Base-by-base conservation (phyloP, 2,888 invertebrate species). In the Molorchus minor region DNA sequence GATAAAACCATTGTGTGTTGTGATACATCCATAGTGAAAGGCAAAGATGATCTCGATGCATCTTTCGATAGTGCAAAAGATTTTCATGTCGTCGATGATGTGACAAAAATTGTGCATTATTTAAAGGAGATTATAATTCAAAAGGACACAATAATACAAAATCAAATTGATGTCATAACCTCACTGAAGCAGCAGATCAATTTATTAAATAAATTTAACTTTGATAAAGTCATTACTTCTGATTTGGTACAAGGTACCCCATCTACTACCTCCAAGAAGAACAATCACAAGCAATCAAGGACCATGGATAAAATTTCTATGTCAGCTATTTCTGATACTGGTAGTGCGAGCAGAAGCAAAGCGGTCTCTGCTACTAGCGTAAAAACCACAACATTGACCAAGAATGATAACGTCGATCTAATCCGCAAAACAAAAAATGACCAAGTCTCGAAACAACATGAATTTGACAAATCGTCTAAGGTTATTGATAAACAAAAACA, bases 1-100 rank as follows among this genome's bases (percentile, higher is more conserved):
- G 41, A 41, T 15, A 41, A 41, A 41, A 2, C 17, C 7, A 43
- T 43, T 19, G 20, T 19, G 5, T 43, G 43, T 43, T 43, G 43
- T 19, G 43, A 19, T 17, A 17, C 12, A 12, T 30, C 30, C 12
- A 12, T 7, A 10, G 30, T 12, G 12, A 7, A 3, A 2, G 30
- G 8, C 12, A 3, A 3, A 3, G 8, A 30, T 7, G 30, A 30
- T 7, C 7, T 30, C 12, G n/a, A n/a, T n/a, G n/a, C n/a, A n/a
- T n/a, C n/a, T n/a, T n/a, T n/a, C n/a, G n/a, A 30, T 12, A 5
- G 30, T 7, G 7, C 30, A 2, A 30, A 30, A 12, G 30, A 30
- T 7, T 5, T 30, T 7, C 30, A 10, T 30, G 30, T 30, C n/a
- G 12, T n/a, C 7, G 3, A 25, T 8, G 8, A 30, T 3, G 30